A percentile compares a stretch with the other conserved stretches of the same genome.
Evolutionary conservation across 2,113 vertebrate genomes (phyloP).

Genomic region (Uropsilus gracilis): DNA sequence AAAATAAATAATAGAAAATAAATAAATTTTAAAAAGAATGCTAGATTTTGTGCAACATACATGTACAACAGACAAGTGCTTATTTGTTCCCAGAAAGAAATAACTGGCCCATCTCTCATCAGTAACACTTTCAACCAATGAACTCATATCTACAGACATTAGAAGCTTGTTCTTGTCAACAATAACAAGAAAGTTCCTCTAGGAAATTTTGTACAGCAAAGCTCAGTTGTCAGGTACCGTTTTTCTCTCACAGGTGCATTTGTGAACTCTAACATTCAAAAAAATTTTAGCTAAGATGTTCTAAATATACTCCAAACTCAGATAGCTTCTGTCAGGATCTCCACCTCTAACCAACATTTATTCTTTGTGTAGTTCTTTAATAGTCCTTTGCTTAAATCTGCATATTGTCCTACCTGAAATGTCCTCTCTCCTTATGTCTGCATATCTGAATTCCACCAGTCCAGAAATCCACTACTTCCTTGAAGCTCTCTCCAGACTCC

Average conservation of each 20-base stretch:
- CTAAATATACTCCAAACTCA: not conserved
- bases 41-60: not conserved
- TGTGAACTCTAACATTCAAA: not conserved
- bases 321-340: not conserved
- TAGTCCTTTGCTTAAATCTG: not conserved
- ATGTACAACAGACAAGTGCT: not conserved
- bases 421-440: not conserved
- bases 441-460: not conserved
- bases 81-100: constrained; percentile 1
- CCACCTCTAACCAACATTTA: not conserved
- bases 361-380: not conserved
- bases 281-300: not conserved
- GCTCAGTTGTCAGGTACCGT: not conserved
- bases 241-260: constrained; percentile 21
- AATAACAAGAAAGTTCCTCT: not conserved
- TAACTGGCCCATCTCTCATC: not conserved
- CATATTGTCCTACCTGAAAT: not conserved
- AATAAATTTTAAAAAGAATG: no score
- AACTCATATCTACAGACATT: not conserved
- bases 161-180: not conserved
- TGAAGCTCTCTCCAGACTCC: not conserved
- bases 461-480: not conserved
- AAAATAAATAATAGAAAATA: no score
- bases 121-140: not conserved
- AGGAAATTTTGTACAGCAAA: constrained; percentile 1